Percentiles rank a stretch among this genome's conserved stretches.
Conservation (phyloP, 2,888 invertebrate species). For the Smittia aterrima region DNA sequence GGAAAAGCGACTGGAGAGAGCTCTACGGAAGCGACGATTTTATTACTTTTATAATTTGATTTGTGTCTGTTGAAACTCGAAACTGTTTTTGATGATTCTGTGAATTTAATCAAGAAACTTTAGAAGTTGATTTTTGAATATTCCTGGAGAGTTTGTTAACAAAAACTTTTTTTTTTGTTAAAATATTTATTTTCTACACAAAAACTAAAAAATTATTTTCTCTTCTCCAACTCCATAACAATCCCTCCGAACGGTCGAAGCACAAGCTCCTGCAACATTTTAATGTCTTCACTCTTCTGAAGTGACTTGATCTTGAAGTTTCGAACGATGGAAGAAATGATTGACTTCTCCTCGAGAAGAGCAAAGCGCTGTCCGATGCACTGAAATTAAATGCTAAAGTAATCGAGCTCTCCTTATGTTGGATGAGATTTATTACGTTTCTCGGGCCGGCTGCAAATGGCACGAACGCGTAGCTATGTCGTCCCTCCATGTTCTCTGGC, state of each 20-base stretch:
- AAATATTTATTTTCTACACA: too few relatives aligned
- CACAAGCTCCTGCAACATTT: neutral
- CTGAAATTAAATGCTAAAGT: neutral
- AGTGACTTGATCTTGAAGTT: constrained; percentile 33
- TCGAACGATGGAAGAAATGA: neutral
- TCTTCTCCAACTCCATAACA: neutral
- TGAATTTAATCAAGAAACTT: too few relatives aligned
- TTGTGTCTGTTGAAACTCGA: too few relatives aligned
- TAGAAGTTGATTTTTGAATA: too few relatives aligned
- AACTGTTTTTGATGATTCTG: too few relatives aligned
- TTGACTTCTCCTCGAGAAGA: constrained; percentile 3
- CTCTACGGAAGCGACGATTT: too few relatives aligned
- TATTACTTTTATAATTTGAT: too few relatives aligned
- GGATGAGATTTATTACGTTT: neutral
- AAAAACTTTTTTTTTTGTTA: too few relatives aligned
- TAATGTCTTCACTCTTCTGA: constrained; percentile 16
- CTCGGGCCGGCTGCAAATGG: constrained; percentile 22
- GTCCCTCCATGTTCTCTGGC: neutral
- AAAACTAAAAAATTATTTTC: neutral
- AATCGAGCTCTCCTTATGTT: neutral
- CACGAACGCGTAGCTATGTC: neutral
- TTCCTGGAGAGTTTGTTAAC: too few relatives aligned
- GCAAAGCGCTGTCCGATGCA: constrained; percentile 31
- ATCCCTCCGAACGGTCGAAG: constrained; percentile 22
- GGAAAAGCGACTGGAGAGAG: too few relatives aligned